A percentile compares a stretch with the other conserved stretches of the same genome.
Evolutionary conservation across 2,888 invertebrate species (phyloP).

Genomic region (Leptinotarsa haldemani): DNA sequence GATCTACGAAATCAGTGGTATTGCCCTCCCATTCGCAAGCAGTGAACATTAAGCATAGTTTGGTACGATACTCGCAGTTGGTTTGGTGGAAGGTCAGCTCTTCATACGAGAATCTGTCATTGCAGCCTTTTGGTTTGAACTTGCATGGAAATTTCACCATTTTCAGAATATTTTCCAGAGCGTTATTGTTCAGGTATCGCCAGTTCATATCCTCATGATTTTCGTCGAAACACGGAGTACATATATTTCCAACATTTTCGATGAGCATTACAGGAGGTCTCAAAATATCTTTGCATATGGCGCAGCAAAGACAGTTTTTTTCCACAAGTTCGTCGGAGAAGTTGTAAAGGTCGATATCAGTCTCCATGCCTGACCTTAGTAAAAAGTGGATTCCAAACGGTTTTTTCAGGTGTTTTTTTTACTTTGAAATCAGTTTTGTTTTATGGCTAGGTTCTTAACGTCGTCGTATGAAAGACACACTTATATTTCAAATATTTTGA

Average conservation of each 20-base stretch:
- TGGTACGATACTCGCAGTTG: slow-evolving; percentile 51
- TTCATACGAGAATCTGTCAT: slow-evolving; percentile 45
- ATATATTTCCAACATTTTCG: slow-evolving; percentile 56
- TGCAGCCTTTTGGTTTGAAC: slow-evolving; percentile 53
- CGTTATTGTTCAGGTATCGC: slow-evolving; percentile 46
- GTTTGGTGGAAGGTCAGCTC: slow-evolving; percentile 49
- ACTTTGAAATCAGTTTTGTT: background rate
- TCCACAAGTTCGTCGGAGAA: slow-evolving; percentile 52
- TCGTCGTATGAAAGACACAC: too few species aligned
- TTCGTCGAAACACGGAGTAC: slow-evolving; percentile 53
- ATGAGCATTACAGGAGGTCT: slow-evolving; percentile 58
- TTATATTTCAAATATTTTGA: background rate
- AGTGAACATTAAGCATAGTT: slow-evolving; percentile 50
- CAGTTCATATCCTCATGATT: slow-evolving; percentile 36
- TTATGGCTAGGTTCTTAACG: background rate
- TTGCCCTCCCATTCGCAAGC: slow-evolving; percentile 54
- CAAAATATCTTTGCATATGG: slow-evolving; percentile 53
- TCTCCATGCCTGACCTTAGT: background rate
- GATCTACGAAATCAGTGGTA: slow-evolving; percentile 52
- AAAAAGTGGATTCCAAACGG: background rate
- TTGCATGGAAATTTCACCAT: slow-evolving; percentile 54
- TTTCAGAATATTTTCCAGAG: slow-evolving; percentile 52
- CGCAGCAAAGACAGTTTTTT: slow-evolving; percentile 38
- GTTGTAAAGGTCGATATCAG: slow-evolving; percentile 38
- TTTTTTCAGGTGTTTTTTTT: background rate